Conservation (phyloP, 2,797 vertebrate species). For the Lacerta viridis region DNA sequence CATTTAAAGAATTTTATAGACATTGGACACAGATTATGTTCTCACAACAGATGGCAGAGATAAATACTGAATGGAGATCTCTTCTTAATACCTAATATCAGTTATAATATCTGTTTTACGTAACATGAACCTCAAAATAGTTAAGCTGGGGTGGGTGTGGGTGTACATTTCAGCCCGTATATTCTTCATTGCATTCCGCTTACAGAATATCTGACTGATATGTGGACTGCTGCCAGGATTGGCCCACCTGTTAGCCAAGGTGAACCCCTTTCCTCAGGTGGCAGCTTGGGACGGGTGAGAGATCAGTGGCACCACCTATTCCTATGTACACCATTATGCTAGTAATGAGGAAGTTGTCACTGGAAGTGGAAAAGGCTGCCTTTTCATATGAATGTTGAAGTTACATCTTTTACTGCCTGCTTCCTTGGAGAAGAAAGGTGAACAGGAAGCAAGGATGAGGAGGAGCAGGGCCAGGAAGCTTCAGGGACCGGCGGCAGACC, state of each 20-base stretch:
- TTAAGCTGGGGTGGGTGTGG: not conserved
- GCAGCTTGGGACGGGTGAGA: not conserved
- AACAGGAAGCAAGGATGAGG: not conserved
- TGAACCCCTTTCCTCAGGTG: not conserved
- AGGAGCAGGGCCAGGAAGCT: not conserved
- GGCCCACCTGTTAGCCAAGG: not conserved
- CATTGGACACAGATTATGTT: not conserved
- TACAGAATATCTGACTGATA: not conserved
- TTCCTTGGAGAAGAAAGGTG: not conserved
- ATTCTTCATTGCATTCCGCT: not conserved
- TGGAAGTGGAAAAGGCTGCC: not conserved
- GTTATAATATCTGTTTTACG: not conserved
- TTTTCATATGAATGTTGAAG: not conserved
- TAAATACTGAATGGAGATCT: not conserved
- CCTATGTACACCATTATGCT: not conserved
- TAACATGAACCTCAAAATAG: not conserved
- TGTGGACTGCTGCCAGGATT: not conserved
- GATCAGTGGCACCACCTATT: not conserved
- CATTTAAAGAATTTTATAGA: constrained; percentile 16
- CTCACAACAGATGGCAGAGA: constrained; percentile 10
- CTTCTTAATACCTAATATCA: constrained; percentile 3
- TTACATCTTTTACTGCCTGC: not conserved
- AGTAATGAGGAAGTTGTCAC: not conserved
- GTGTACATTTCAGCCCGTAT: not conserved
- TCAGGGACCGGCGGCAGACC: not conserved